These are phyloP conservation scores for Leptinotarsa juncta DNA, from an alignment of 2,888 invertebrate species.

Conservation along the genomic window DNA sequence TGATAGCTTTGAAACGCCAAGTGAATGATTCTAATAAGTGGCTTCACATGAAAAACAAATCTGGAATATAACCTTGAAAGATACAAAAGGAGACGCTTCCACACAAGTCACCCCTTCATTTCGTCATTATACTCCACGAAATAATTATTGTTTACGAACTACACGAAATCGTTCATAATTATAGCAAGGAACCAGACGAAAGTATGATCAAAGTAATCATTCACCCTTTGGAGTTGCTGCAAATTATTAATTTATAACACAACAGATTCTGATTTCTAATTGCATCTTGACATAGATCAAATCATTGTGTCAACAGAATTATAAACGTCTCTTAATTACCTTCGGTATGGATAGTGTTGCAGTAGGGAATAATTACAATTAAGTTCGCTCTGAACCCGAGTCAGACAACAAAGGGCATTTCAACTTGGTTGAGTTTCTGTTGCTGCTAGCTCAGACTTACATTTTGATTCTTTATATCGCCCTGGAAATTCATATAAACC, in stretches of 20 bases:
- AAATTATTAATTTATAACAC: slow-evolving; percentile 13
- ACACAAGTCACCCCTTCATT: neutral
- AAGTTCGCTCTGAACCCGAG: neutral
- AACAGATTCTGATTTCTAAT: slow-evolving; percentile 18
- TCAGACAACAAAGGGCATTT: slow-evolving; percentile 8
- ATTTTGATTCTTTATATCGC: neutral
- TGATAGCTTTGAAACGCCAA: no score
- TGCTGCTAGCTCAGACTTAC: neutral
- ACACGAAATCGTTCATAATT: neutral
- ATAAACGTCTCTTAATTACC: slow-evolving; percentile 22
- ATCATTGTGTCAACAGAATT: slow-evolving; percentile 18
- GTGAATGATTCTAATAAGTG: no score
- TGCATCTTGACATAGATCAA: slow-evolving; percentile 25
- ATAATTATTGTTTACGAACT: neutral
- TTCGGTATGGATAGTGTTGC: slow-evolving; percentile 15
- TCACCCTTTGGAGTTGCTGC: neutral
- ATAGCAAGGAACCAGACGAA: neutral
- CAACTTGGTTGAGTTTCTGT: neutral
- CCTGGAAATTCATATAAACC: neutral
- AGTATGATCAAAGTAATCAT: neutral
- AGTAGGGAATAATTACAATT: slow-evolving; percentile 11
- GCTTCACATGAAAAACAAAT: no score
- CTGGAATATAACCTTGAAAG: no score
- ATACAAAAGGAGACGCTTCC: neutral
- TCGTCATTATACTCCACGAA: neutral